Conservation (phyloP, 1,140 invertebrate species). For the Drosophila repletoides region DNA sequence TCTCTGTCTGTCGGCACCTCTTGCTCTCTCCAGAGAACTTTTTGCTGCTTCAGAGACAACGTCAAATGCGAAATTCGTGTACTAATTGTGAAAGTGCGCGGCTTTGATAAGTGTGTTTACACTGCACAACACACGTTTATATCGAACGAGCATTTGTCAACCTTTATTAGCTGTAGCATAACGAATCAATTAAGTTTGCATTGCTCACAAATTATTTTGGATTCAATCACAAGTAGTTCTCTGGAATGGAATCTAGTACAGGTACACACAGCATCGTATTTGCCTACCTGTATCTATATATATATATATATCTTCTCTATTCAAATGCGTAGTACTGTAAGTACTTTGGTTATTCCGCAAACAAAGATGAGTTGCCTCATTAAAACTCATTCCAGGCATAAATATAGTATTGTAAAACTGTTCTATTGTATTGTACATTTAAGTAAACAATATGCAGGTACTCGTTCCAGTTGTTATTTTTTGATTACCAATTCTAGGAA, state of each 20-base stretch:
- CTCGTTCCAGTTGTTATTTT: not conserved
- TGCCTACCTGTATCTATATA: not conserved
- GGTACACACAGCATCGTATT: not conserved
- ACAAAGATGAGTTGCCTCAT: slow-evolving; percentile 15
- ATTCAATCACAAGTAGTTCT: not conserved
- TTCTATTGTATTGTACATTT: slow-evolving; percentile 23
- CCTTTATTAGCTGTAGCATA: not conserved
- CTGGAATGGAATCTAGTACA: not conserved
- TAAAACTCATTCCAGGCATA: slow-evolving; percentile 34
- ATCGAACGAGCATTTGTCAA: not conserved
- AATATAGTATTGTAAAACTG: slow-evolving; percentile 32
- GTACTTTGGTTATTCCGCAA: not conserved
- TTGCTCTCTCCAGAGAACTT: slow-evolving; percentile 38
- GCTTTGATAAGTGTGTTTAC: slow-evolving; percentile 43
- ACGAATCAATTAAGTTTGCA: not conserved
- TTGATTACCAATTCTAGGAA: slow-evolving; percentile 37
- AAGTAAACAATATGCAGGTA: slow-evolving; percentile 30
- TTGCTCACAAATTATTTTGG: not conserved
- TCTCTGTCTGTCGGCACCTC: not conserved
- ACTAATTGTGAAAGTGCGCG: slow-evolving; percentile 60
- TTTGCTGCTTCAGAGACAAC: slow-evolving; percentile 12
- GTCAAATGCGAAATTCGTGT: slow-evolving; percentile 47
- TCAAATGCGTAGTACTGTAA: slow-evolving; percentile 1
- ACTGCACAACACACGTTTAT: slow-evolving; percentile 25
- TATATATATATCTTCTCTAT: not conserved